A percentile compares a stretch with the other conserved stretches of the same genome.
Conservation (phyloP, 2,888 invertebrate species). For the Agonopterix alstromeriana region DNA sequence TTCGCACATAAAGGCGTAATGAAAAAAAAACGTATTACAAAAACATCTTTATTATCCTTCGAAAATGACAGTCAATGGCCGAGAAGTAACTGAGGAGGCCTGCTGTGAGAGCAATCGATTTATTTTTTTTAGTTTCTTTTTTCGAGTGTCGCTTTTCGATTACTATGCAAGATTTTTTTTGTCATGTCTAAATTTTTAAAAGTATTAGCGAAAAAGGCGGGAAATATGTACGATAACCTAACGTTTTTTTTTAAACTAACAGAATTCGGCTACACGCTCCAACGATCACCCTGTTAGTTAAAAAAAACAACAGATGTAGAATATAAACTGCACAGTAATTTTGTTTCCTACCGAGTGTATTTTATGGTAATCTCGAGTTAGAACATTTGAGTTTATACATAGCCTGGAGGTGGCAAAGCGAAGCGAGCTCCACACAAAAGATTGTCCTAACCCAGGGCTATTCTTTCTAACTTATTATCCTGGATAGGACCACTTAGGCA, state of each 20-base stretch:
- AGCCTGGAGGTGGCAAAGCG: conserved; percentile 44
- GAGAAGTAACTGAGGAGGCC: conserved; percentile 28
- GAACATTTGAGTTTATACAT: conserved; percentile 31
- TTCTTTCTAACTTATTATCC: conserved; percentile 46
- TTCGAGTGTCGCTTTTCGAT: conserved; percentile 22
- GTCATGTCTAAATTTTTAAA: conserved; percentile 1
- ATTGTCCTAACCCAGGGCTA: conserved; percentile 29
- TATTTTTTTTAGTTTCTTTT: conserved; percentile 26
- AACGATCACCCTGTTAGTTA: conserved; percentile 35
- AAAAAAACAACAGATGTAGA: conserved; percentile 3
- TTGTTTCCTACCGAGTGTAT: conserved; percentile 5
- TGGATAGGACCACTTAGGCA: conserved; percentile 42
- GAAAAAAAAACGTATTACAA: conserved; percentile 22
- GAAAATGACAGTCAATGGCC: conserved; percentile 21
- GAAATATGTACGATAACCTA: not conserved
- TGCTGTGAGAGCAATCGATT: conserved; percentile 37
- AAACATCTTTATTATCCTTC: conserved; percentile 33
- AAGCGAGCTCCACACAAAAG: conserved; percentile 35
- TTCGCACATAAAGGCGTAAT: conserved; percentile 9
- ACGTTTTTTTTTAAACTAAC: conserved; percentile 10
- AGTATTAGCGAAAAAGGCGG: not conserved
- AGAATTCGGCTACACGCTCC: conserved; percentile 25
- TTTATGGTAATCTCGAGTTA: conserved; percentile 28
- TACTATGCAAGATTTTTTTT: conserved; percentile 11
- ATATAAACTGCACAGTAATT: conserved; percentile 6